Percentiles rank a stretch among this genome's conserved stretches.
Evolutionary conservation across 2,113 vertebrate genomes (phyloP).

Genomic region (Menura novaehollandiae): DNA sequence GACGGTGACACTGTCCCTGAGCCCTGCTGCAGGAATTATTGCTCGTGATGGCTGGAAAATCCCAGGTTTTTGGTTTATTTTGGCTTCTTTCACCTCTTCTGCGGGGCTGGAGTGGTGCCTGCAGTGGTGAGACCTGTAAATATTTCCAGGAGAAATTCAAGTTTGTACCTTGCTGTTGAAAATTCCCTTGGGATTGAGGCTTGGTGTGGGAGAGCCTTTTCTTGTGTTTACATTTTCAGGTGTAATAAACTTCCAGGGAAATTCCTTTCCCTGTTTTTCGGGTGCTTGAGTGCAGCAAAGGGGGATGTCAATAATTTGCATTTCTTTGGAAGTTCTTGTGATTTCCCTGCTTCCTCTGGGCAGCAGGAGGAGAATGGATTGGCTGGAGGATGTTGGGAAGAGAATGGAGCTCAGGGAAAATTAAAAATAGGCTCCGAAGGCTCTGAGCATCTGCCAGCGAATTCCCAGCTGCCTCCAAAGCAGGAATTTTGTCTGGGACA

Average conservation of each 20-base stretch:
- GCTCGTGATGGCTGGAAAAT: background rate
- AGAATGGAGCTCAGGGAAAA: background rate
- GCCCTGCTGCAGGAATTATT: background rate
- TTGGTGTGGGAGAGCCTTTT: background rate
- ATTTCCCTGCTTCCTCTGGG: background rate
- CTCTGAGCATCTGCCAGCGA: background rate
- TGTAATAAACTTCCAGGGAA: background rate
- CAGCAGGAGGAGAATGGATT: rapidly evolving
- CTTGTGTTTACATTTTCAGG: background rate
- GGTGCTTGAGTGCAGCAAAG: background rate
- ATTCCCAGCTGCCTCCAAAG: background rate
- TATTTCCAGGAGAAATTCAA: background rate
- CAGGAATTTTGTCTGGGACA: background rate
- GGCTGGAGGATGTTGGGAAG: background rate
- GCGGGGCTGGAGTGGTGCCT: background rate
- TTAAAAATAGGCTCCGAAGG: background rate
- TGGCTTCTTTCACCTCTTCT: background rate
- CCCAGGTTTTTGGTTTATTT: background rate
- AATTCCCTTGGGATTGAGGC: background rate
- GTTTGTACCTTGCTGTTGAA: background rate
- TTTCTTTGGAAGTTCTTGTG: background rate
- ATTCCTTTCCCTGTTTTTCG: background rate
- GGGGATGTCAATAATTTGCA: background rate
- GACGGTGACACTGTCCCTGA: rapidly evolving
- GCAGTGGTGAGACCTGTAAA: background rate